Percentiles rank a stretch among this genome's conserved stretches.
Conservation (phyloP, 2,797 vertebrate genomes). For the Falco rusticolus region DNA sequence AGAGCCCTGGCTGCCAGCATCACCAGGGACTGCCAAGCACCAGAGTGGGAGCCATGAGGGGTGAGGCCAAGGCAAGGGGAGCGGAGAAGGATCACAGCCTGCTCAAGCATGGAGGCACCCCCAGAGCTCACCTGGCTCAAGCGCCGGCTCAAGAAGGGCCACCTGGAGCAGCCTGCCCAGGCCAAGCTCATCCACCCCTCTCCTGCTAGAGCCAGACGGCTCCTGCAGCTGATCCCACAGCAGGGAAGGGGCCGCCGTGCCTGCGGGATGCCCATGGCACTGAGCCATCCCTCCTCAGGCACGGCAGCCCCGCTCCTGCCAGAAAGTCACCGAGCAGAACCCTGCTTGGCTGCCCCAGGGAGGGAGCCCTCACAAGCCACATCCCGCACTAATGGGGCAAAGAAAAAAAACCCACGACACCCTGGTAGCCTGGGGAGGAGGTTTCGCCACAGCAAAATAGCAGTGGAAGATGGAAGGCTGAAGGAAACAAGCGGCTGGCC, state of each 20-base stretch:
- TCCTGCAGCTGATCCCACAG: neutral
- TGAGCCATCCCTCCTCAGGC: neutral
- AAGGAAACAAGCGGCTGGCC: neutral
- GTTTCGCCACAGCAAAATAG: fast-evolving
- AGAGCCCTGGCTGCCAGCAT: neutral
- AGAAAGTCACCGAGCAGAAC: no score
- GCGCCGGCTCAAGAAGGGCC: neutral
- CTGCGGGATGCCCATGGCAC: neutral
- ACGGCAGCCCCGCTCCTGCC: neutral
- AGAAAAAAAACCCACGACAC: no score
- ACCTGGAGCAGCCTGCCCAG: neutral
- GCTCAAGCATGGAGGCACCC: neutral
- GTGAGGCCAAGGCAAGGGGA: neutral
- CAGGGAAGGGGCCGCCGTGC: neutral
- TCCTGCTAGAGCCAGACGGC: neutral
- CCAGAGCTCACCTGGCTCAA: neutral
- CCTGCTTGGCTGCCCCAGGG: neutral
- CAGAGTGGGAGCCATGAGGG: no score
- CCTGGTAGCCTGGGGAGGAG: neutral
- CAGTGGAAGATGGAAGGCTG: neutral
- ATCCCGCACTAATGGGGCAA: fast-evolving
- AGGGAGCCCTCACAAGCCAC: neutral
- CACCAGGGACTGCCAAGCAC: no score
- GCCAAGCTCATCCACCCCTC: neutral
- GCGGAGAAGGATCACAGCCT: neutral